A percentile compares a stretch with the other conserved stretches of the same genome.
Evolutionary conservation across 2,797 vertebrate species (phyloP).

Genomic region (Cynopterus sphinx): DNA sequence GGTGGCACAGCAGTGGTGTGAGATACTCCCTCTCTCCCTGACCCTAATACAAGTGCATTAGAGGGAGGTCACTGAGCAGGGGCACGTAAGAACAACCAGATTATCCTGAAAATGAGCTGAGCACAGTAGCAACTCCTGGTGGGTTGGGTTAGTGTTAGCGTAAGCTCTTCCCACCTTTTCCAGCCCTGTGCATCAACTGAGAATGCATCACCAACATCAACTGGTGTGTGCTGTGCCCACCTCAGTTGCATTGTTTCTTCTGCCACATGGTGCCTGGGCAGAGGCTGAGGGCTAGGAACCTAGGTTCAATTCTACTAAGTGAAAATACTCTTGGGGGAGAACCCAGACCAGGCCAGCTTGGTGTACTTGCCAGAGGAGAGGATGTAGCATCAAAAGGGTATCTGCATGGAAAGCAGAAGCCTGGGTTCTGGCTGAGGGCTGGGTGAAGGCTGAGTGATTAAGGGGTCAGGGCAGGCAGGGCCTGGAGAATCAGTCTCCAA

Average conservation of each 20-base stretch:
- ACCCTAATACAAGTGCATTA: neutral
- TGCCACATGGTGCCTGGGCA: neutral
- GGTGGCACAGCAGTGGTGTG: neutral
- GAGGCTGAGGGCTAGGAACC: neutral
- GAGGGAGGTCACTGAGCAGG: neutral
- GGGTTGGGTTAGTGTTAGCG: neutral
- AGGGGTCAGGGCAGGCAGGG: neutral
- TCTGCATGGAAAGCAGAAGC: neutral
- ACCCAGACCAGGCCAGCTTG: neutral
- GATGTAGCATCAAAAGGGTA: neutral
- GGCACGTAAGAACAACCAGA: neutral
- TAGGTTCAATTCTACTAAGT: neutral
- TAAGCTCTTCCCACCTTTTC: neutral
- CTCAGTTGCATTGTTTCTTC: neutral
- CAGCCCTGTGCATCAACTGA: neutral
- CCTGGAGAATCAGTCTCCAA: neutral
- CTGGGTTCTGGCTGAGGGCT: neutral
- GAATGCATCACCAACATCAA: neutral
- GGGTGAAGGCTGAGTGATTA: neutral
- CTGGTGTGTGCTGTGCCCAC: neutral
- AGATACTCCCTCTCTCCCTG: neutral
- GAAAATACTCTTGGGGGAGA: neutral
- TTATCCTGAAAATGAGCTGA: neutral
- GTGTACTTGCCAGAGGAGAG: neutral
- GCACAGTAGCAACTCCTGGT: neutral